phyloP scores from a whole-genome alignment of 2,888 invertebrate species.

The Anoplius nigerrimus region DNA sequence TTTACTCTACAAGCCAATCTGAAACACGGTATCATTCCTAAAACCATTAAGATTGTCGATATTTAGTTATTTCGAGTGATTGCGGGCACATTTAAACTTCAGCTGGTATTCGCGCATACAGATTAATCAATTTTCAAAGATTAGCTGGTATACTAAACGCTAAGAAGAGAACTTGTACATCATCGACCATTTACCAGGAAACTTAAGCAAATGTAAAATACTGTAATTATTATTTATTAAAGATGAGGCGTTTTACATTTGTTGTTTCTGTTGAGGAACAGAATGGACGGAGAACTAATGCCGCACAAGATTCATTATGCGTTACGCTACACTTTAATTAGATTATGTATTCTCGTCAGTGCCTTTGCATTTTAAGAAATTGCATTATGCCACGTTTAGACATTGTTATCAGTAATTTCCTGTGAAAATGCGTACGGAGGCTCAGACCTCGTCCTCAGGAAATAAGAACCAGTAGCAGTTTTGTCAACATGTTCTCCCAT shows the following conservation, averaged over 20 bases:
- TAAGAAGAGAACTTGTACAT: background rate
- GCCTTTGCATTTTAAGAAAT: background rate
- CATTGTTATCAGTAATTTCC: constrained; percentile 44
- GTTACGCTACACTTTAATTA: background rate
- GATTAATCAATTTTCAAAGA: constrained; percentile 35
- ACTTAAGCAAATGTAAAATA: constrained; percentile 54
- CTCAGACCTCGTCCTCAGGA: constrained; percentile 65
- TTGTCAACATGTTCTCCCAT: constrained; percentile 70
- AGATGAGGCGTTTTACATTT: constrained; percentile 18
- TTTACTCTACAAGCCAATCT: constrained; percentile 97
- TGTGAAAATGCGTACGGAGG: constrained; percentile 61
- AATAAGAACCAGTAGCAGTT: constrained; percentile 66
- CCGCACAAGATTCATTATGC: too few relatives aligned
- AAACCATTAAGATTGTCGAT: constrained; percentile 24
- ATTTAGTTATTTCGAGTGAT: constrained; percentile 35
- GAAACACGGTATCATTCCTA: constrained; percentile 68
- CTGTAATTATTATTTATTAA: constrained; percentile 65
- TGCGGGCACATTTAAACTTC: constrained; percentile 10
- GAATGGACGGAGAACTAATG: background rate
- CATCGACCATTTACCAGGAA: constrained; percentile 10
- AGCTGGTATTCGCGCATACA: background rate
- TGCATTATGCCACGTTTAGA: constrained; percentile 27
- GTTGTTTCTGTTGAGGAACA: background rate
- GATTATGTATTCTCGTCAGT: background rate
- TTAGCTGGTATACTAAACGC: constrained; percentile 29